phyloP scores from a whole-genome alignment of 2,113 vertebrate genomes.

The Corydoras sp. region DNA sequence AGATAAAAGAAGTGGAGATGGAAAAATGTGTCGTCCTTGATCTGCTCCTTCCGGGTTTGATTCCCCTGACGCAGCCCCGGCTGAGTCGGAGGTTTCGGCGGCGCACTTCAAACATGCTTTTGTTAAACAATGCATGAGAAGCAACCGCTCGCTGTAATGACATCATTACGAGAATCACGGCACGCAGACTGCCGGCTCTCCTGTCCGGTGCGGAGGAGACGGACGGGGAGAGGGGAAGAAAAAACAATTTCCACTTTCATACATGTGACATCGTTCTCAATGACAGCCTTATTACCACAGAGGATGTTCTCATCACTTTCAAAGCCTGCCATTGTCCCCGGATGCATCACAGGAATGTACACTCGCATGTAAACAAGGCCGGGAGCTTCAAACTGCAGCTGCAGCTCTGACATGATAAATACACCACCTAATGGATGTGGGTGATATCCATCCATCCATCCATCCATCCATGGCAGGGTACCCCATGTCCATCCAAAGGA shows the following conservation, averaged over 20 bases:
- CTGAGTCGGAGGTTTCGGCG: slow-evolving; percentile 32
- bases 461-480: too few relatives aligned
- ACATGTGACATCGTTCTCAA: slow-evolving; percentile 38
- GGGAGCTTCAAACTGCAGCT: slow-evolving; percentile 22
- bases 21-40: slow-evolving; percentile 31
- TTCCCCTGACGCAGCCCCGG: slow-evolving; percentile 26
- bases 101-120: slow-evolving; percentile 44
- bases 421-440: slow-evolving; percentile 28
- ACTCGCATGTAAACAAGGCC: slow-evolving; percentile 33
- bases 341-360: slow-evolving; percentile 33
- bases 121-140: slow-evolving; percentile 50
- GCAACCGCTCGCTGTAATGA: slow-evolving; percentile 44
- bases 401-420: slow-evolving; percentile 28
- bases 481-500: too few relatives aligned
- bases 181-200: slow-evolving; percentile 35
- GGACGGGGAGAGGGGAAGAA: background rate
- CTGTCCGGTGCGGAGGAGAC: slow-evolving; percentile 18
- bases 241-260: slow-evolving; percentile 32
- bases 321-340: slow-evolving; percentile 34
- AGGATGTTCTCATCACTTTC: slow-evolving; percentile 34
- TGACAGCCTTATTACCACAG: slow-evolving; percentile 39
- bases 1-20: slow-evolving; percentile 24
- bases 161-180: slow-evolving; percentile 47
- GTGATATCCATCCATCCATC: slow-evolving; percentile 1
- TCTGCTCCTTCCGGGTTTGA: slow-evolving; percentile 33